Percentiles rank a stretch among this genome's conserved stretches.
Evolutionary conservation across 2,797 vertebrate genomes (phyloP).

Genomic region (Spinus olivaceus): DNA sequence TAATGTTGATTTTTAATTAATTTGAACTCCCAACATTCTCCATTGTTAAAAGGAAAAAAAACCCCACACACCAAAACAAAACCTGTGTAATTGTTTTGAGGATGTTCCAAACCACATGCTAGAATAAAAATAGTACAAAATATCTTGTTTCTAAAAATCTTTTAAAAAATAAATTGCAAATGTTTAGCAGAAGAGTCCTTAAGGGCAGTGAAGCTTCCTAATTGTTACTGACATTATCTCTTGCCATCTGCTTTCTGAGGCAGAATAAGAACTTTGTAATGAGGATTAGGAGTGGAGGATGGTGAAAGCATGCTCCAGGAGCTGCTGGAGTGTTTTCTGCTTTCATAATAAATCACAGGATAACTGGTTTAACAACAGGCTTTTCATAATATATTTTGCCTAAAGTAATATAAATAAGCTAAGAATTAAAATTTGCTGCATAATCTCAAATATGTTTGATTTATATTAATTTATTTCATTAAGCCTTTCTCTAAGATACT

Average conservation of each 20-base stretch:
- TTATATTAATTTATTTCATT: neutral
- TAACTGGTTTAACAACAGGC: neutral
- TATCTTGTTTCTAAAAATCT: neutral
- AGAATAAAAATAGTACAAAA: neutral
- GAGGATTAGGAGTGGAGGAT: slow-evolving; percentile 59
- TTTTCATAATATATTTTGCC: neutral
- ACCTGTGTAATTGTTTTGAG: neutral
- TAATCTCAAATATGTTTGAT: neutral
- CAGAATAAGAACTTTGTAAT: slow-evolving; percentile 81
- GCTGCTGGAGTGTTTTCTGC: slow-evolving; percentile 74
- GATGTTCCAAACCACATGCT: neutral
- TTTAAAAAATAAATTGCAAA: neutral
- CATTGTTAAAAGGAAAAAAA: neutral
- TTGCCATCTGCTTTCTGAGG: slow-evolving; percentile 85
- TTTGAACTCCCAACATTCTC: neutral
- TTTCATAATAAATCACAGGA: neutral
- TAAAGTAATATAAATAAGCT: neutral
- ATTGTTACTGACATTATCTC: slow-evolving; percentile 87
- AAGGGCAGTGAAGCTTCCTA: slow-evolving; percentile 74
- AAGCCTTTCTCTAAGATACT: neutral
- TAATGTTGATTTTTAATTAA: neutral
- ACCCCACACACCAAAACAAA: neutral
- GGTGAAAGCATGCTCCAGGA: slow-evolving; percentile 61
- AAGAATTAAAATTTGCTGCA: neutral
- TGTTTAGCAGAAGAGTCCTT: neutral